A percentile compares a stretch with the other conserved stretches of the same genome.
Evolutionary conservation across 2,797 vertebrate genomes (phyloP).

Genomic region (Taeniopygia guttata): DNA sequence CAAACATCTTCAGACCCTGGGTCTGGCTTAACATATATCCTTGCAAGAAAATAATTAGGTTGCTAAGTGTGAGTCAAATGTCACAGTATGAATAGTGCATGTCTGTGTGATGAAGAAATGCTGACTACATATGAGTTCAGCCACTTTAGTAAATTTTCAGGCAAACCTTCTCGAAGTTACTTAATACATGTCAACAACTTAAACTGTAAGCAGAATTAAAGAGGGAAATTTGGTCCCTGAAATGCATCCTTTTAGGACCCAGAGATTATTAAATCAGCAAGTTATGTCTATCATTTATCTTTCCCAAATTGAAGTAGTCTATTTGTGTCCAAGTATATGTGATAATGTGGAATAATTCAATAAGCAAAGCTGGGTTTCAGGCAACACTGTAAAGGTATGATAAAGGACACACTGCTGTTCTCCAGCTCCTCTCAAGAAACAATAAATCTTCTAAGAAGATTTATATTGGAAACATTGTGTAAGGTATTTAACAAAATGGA

Average conservation of each 20-base stretch:
- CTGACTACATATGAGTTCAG: conserved; percentile 60
- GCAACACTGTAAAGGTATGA: not conserved
- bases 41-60: conserved; percentile 69
- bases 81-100: conserved; percentile 54
- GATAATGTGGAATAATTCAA: not conserved
- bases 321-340: not conserved
- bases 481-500: not conserved
- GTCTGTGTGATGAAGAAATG: conserved; percentile 66
- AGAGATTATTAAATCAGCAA: conserved; percentile 41
- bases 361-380: not conserved
- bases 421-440: not conserved
- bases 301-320: not conserved
- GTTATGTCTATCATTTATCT: not conserved
- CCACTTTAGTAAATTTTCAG: conserved; percentile 53
- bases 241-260: conserved; percentile 41
- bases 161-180: conserved; percentile 57
- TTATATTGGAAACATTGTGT: not conserved
- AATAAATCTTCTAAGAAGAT: not conserved
- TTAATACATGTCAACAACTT: conserved; percentile 61
- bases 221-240: conserved; percentile 35
- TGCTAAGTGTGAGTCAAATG: conserved; percentile 67
- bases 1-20: conserved; percentile 47
- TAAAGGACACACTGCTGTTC: not conserved
- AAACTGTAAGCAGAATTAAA: conserved; percentile 55
- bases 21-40: conserved; percentile 43